Percentiles rank a stretch among this genome's conserved stretches.
These are phyloP conservation scores for Telmatochromis sp. DNA, from an alignment of 2,113 vertebrate species.

Conservation along the genomic window DNA sequence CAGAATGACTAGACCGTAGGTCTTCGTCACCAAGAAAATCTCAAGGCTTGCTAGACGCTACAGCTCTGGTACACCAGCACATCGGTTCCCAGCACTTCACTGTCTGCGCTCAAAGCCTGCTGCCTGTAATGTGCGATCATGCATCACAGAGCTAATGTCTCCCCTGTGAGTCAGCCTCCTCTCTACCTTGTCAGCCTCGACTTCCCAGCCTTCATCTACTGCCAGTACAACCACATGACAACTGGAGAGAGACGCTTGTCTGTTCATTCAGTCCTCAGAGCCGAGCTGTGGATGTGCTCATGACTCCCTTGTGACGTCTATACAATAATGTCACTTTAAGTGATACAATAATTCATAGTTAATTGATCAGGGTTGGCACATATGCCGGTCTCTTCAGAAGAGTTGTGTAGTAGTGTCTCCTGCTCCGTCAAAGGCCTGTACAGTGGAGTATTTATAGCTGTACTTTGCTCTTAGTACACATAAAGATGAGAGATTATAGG, in stretches of 20 bases:
- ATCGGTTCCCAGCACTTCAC: conserved; percentile 22
- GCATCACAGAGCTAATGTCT: conserved; percentile 57
- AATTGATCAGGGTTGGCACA: not conserved
- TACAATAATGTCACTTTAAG: not conserved
- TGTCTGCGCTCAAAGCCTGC: conserved; percentile 26
- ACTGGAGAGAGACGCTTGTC: conserved; percentile 1
- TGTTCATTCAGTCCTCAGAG: conserved; percentile 5
- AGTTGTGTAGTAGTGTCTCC: not conserved
- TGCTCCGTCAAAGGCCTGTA: not conserved
- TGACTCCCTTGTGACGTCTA: not conserved
- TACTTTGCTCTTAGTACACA: not conserved
- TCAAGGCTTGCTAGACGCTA: not conserved
- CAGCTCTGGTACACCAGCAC: conserved; percentile 11
- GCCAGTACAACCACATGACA: conserved; percentile 33
- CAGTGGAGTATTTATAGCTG: not conserved
- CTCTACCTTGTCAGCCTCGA: conserved; percentile 44
- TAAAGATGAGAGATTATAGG: not conserved
- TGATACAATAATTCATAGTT: not conserved
- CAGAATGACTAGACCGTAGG: not conserved
- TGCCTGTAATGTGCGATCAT: conserved; percentile 51
- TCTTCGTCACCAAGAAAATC: not conserved
- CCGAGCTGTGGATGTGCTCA: not conserved
- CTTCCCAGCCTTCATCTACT: conserved; percentile 44
- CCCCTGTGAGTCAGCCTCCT: conserved; percentile 59
- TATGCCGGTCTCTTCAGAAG: not conserved